phyloP scores from a whole-genome alignment of 2,113 vertebrate genomes.

The Peucedramus taeniatus region DNA sequence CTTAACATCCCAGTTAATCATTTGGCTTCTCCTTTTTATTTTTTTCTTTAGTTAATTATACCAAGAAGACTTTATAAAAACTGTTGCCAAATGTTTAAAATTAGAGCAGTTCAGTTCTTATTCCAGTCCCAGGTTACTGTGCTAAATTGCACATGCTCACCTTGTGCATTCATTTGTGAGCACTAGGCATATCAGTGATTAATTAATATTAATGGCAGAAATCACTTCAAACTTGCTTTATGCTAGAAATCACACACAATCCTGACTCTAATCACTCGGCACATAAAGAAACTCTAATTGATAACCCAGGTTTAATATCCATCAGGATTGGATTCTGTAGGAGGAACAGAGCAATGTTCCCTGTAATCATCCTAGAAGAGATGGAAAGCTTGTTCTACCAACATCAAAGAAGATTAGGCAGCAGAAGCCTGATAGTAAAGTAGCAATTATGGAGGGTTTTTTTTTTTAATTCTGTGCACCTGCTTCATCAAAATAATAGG shows the following conservation, averaged over 20 bases:
- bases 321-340: constrained; percentile 35
- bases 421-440: constrained; percentile 55
- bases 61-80: not conserved
- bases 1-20: not conserved
- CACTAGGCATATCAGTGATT: constrained; percentile 25
- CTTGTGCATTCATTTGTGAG: not conserved
- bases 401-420: constrained; percentile 58
- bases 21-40: not conserved
- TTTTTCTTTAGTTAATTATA: not conserved
- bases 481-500: constrained; percentile 69
- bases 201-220: constrained; percentile 58
- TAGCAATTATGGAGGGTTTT: constrained; percentile 43
- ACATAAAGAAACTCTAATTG: constrained; percentile 55
- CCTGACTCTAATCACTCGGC: not conserved
- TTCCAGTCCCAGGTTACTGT: constrained; percentile 5
- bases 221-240: constrained; percentile 22
- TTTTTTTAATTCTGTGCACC: constrained; percentile 55
- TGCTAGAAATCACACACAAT: constrained; percentile 48
- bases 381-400: constrained; percentile 50
- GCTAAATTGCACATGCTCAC: constrained; percentile 9
- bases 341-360: constrained; percentile 41
- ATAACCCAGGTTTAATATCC: constrained; percentile 58
- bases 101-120: not conserved
- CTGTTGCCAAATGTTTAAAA: not conserved
- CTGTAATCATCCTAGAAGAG: constrained; percentile 41